Base-by-base conservation (phyloP, 2,888 invertebrate genomes). In the Chymomyza fuscimana region DNA sequence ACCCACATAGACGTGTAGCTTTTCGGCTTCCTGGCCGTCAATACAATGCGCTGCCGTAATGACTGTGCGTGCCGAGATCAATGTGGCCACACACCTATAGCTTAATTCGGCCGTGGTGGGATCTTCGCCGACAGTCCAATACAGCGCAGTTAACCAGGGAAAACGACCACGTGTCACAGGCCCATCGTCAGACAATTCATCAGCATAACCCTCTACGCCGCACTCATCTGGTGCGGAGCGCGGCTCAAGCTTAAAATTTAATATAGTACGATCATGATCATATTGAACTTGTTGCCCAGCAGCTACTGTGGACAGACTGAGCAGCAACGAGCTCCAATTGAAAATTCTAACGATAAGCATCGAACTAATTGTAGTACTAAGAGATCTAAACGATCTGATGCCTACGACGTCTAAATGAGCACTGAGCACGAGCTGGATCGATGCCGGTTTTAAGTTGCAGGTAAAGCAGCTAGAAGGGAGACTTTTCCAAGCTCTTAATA, bases 141-240 rank as follows among this genome's bases (percentile, higher is more conserved):
- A 94, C 22, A 95, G 92, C 0, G 94, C 94, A 0, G 92, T 93
- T 54, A 94, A 83, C 95, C 95, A 95, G 0, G 95, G 95, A 93
- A 94, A 93, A 54, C 94, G 93, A 1, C 93, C 93, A 3, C 92
- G 90, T 5, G 74, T 72, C 15, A 89, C 15, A 2, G 71, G 69
- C 6, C 80, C 78, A 0, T 89, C 90, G 0, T 88, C 88, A 54
- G 67, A 36, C 56, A 84, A 78, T 12, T 82, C 63, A 1, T 78
- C 82, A 15, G 76, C 25, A 0, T 84, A 70, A 0, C 81, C 85
- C 54, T 90, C 88, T 6, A 72, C 36, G 0, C 90, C 90, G 50
- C 90, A 90, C 50, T 86, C 72, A 4, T 67, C 64, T 2, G 36
- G 22, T 46, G 40, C 12, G 0, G 40, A 12, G 4, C 40, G 40